Evolutionary conservation across 2,797 vertebrate species (phyloP).

Genomic region (Pipistrellus pipistrellus): DNA sequence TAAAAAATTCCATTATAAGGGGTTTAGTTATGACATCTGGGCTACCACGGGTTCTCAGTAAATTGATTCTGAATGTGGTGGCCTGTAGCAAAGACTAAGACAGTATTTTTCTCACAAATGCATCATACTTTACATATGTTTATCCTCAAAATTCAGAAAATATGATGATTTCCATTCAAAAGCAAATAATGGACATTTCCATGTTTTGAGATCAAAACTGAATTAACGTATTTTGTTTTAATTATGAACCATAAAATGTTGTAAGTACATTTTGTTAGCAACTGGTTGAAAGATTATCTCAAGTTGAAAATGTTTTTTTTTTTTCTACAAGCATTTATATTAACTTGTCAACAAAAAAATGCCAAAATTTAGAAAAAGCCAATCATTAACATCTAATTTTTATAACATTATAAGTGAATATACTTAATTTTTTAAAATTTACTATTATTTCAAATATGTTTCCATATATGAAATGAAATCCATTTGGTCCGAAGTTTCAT

Average conservation of each 20-base stretch:
- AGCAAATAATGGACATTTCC: slow-evolving; percentile 32
- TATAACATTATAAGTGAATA: slow-evolving; percentile 45
- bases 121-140: slow-evolving; percentile 32
- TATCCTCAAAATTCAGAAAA: slow-evolving; percentile 66
- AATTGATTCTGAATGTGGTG: slow-evolving; percentile 58
- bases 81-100: slow-evolving; percentile 20
- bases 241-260: slow-evolving; percentile 44
- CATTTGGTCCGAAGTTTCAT: not conserved
- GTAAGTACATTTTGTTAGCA: slow-evolving; percentile 53
- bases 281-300: slow-evolving; percentile 42
- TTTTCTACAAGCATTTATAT: slow-evolving; percentile 56
- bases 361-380: not conserved
- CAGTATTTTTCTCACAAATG: slow-evolving; percentile 42
- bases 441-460: slow-evolving; percentile 46
- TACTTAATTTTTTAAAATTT: slow-evolving; percentile 44
- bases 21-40: slow-evolving; percentile 19
- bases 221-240: slow-evolving; percentile 38
- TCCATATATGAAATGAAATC: not conserved
- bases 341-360: slow-evolving; percentile 48
- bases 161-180: slow-evolving; percentile 58
- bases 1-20: not conserved
- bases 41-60: not conserved
- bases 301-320: slow-evolving; percentile 26
- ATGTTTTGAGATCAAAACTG: slow-evolving; percentile 47
- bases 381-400: slow-evolving; percentile 46